These are phyloP conservation scores for Streptopelia turtur DNA, from an alignment of 2,797 vertebrate species.

Conservation along the genomic window DNA sequence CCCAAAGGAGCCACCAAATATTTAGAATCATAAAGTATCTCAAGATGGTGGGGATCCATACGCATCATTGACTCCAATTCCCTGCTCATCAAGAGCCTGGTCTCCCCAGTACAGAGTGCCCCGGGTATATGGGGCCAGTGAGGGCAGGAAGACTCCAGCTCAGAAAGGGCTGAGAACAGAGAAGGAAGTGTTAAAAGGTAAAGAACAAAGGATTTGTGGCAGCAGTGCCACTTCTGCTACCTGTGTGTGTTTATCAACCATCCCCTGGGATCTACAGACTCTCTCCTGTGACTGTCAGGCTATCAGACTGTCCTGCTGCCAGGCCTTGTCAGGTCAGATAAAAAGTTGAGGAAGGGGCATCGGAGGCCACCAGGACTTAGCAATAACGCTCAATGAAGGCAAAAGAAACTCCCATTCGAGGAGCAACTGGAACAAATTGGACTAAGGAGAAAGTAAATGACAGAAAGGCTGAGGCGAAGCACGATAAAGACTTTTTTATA, in stretches of 20 bases:
- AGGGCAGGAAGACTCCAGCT: neutral
- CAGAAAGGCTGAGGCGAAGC: neutral
- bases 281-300: neutral
- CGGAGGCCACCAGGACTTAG: neutral
- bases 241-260: neutral
- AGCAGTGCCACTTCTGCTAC: neutral
- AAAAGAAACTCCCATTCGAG: neutral
- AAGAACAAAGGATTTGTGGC: neutral
- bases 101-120: neutral
- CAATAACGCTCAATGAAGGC: neutral
- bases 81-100: neutral
- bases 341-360: neutral
- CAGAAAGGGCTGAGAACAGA: neutral
- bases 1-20: neutral
- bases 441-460: neutral
- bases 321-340: neutral
- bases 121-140: neutral
- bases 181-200: neutral
- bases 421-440: rapidly evolving
- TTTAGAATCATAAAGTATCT: neutral
- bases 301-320: neutral
- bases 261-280: neutral
- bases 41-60: neutral
- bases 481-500: conserved; percentile 20
- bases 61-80: neutral